A percentile compares a stretch with the other conserved stretches of the same genome.
phyloP scores from a whole-genome alignment of 2,113 vertebrate species.

The Sceloporus undulatus region DNA sequence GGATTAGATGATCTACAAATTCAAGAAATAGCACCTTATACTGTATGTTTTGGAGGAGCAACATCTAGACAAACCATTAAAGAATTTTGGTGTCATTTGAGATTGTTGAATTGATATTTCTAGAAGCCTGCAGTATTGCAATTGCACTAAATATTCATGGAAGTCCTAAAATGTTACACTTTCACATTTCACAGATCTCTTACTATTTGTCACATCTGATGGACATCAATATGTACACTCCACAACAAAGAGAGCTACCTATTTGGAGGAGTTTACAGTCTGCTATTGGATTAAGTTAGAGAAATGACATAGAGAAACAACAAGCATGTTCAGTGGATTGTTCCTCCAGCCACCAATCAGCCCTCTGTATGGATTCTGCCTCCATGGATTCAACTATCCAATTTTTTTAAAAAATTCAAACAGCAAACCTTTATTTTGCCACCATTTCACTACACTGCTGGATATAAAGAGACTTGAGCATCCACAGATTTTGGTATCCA shows the following conservation, averaged over 20 bases:
- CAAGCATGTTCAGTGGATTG: neutral
- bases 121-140: neutral
- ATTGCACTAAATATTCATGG: neutral
- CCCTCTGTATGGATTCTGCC: too few relatives aligned
- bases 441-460: too few relatives aligned
- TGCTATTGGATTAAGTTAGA: neutral
- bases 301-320: constrained; percentile 5
- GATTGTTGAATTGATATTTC: neutral
- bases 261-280: neutral
- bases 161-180: constrained; percentile 5
- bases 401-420: too few relatives aligned
- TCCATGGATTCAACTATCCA: too few relatives aligned
- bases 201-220: neutral
- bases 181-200: neutral
- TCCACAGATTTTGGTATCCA: too few relatives aligned
- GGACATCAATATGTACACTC: neutral
- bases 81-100: neutral
- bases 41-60: neutral
- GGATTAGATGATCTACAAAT: constrained; percentile 22
- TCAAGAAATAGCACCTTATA: constrained; percentile 1
- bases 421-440: too few relatives aligned
- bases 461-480: too few relatives aligned
- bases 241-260: neutral
- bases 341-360: neutral
- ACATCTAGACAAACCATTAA: neutral